Evolutionary conservation across 2,113 vertebrate genomes (phyloP), one percentile per base, ranked within the genome.

Genomic region (Pogona vitticeps): DNA sequence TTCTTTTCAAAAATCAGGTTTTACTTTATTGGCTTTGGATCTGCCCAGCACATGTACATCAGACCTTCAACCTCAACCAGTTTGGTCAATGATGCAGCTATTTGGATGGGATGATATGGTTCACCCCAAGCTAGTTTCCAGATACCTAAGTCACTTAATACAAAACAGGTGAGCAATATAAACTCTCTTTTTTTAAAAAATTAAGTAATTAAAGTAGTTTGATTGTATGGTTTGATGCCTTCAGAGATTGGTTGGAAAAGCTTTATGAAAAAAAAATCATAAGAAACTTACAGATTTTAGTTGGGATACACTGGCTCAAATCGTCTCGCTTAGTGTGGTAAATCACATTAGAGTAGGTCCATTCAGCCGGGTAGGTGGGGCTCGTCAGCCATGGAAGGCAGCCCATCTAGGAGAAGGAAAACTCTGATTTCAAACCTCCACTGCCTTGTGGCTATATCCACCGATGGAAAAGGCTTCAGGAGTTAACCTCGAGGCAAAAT

Each of bases 61-160:
- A 83, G 98, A 99, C 89, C 97, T 99, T 59, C 98, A 99, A 90
- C 98, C 98, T 82, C 97, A 96, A 89, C 98, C 98, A 0, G 93
- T 98, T 89, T 92, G 96, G 81, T 96, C 97, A 87, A 97, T 98
- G 94, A 97, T 99, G 96, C 97, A 98, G 1, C 95, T 96, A 85
- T 99, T 99, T 86, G 98, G 97, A 90, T 99, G 98, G 98, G 98
- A 99, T 91, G 98, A 99, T 90, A 98, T 98, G 97, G 96, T 99
- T 89, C 97, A 97, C 80, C 98, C 98, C 33, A 95, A 97, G 65
- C 95, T 99, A 75, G 98, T 98, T 67, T 97, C 98, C 83, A 97
- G 98, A 94, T 99, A 98, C 83, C 97, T 99, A 87, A 97, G 97
- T 88, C 98, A 99, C 90, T 93, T 99, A 72, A 97, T 99, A 80